phyloP scores from a whole-genome alignment of 2,113 vertebrate genomes.

The Struthio camelus region DNA sequence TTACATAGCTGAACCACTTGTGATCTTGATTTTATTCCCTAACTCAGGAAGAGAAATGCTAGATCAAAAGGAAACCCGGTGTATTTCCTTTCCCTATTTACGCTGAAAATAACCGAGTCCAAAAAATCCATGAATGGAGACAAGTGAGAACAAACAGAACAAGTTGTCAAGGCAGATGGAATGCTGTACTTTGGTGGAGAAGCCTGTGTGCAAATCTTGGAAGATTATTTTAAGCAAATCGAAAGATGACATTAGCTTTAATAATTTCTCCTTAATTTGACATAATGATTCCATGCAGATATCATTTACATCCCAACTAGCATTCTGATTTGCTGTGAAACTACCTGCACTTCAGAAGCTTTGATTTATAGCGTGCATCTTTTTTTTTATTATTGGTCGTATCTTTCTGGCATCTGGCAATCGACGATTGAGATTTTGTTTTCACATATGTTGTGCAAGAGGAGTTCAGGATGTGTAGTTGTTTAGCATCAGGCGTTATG shows the following conservation, averaged over 20 bases:
- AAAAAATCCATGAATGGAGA: slow-evolving; percentile 70
- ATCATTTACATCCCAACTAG: slow-evolving; percentile 33
- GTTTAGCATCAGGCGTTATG: slow-evolving; percentile 72
- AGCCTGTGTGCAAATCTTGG: slow-evolving; percentile 66
- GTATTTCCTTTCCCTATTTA: slow-evolving; percentile 64
- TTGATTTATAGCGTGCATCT: slow-evolving; percentile 7
- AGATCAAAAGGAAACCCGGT: slow-evolving; percentile 40
- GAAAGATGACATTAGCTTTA: slow-evolving; percentile 51
- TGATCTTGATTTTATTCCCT: not conserved
- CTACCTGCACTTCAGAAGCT: slow-evolving; percentile 56
- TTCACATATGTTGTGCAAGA: slow-evolving; percentile 76
- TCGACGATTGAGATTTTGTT: slow-evolving; percentile 60
- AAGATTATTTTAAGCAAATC: slow-evolving; percentile 62
- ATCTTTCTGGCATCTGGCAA: slow-evolving; percentile 70
- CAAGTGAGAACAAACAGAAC: slow-evolving; percentile 64
- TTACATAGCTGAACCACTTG: not conserved
- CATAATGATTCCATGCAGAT: slow-evolving; percentile 47
- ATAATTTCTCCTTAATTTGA: slow-evolving; percentile 61
- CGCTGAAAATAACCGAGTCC: slow-evolving; percentile 42
- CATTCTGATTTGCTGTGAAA: slow-evolving; percentile 28
- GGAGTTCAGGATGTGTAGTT: slow-evolving; percentile 70
- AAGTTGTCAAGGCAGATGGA: slow-evolving; percentile 75
- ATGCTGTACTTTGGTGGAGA: slow-evolving; percentile 56
- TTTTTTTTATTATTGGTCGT: slow-evolving; percentile 41
- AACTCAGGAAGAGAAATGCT: slow-evolving; percentile 20